Base-by-base conservation (phyloP, 2,888 invertebrate genomes). In the Alloplasta piceator region DNA sequence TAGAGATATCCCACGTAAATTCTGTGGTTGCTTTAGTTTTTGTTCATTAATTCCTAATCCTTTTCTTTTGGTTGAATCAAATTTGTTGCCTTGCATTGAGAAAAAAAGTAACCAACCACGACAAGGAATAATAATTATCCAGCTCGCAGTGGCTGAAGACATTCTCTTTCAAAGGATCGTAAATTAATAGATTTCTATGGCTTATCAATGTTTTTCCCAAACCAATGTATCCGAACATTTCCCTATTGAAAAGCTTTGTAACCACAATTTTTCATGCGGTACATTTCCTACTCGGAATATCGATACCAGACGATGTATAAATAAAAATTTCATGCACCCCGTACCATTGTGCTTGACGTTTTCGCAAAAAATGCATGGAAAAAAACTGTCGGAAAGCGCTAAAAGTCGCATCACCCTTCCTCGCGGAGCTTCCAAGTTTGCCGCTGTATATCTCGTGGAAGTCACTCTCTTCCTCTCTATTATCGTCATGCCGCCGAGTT, bases 361-460 rank as follows among this genome's bases (percentile, higher is more conserved):
- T 52, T 61, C 36, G 39, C 12, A 36, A 36, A 55, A 73, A 46
- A 0, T 7, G 10, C 58, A 5, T 3, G 9, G 7, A 7, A n/a
- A 36, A 9, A 56, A 52, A 16, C 52, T 41, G 46, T 67, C 67
- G 50, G 56, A 12, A 14, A 78, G 55, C 43, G 46, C 46, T 36
- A 74, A 73, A 74, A 78, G 80, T 78, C 78, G 60, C 64, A 64
- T 74, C 55, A 60, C 60, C 70, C 3, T 78, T 14, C 64, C 50
- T 14, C 60, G 39, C 63, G 64, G 26, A 73, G 60, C 60, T 68
- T 70, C 55, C 58, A 78, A 81, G 77, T 77, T 78, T 81, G 14
- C 1, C 39, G 26, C 67, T 56, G 70, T 55, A 60, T 38, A 50
- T 58, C 66, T 61, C 38, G 73, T 73, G 70, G 64, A 81, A 81